Evolutionary conservation across 1,140 invertebrate species (phyloP).

Genomic region (Probaryconus sp.): DNA sequence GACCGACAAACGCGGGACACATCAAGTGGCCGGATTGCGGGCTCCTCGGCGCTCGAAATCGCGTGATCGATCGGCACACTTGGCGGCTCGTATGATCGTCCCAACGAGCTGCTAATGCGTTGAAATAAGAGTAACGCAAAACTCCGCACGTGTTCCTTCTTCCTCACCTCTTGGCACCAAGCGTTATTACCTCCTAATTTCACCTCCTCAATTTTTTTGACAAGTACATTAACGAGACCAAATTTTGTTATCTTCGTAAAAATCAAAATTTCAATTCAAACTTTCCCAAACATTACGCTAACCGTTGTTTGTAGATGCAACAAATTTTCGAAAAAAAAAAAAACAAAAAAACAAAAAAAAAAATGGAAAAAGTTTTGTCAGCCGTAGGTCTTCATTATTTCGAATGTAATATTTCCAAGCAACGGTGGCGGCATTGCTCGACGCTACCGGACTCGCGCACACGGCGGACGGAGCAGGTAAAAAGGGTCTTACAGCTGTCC

Average conservation of each 20-base stretch:
- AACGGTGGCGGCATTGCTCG: constrained; percentile 56
- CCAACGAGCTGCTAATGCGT: constrained; percentile 45
- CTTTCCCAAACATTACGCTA: too few relatives aligned
- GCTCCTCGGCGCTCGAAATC: constrained; percentile 42
- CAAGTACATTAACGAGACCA: too few relatives aligned
- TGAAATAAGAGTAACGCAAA: constrained; percentile 28
- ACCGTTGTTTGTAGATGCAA: too few relatives aligned
- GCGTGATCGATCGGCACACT: constrained; percentile 45
- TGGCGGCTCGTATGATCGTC: constrained; percentile 14
- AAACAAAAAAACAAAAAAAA: too few relatives aligned
- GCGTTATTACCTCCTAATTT: constrained; percentile 3
- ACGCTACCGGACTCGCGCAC: constrained; percentile 60
- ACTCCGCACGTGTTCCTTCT: constrained; percentile 5
- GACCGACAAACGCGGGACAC: constrained; percentile 43
- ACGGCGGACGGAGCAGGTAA: constrained; percentile 73
- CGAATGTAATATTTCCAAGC: constrained; percentile 20
- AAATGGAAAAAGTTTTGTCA: too few relatives aligned
- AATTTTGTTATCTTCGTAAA: too few relatives aligned
- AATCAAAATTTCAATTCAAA: too few relatives aligned
- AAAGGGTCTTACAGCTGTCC: constrained; percentile 78
- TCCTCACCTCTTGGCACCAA: neutral
- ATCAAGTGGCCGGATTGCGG: constrained; percentile 41
- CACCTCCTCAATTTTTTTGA: too few relatives aligned
- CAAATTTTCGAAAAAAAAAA: too few relatives aligned
- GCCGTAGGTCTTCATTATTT: too few relatives aligned